Conservation (phyloP, 1,140 invertebrate genomes). For the Drosophila ohnishii region DNA sequence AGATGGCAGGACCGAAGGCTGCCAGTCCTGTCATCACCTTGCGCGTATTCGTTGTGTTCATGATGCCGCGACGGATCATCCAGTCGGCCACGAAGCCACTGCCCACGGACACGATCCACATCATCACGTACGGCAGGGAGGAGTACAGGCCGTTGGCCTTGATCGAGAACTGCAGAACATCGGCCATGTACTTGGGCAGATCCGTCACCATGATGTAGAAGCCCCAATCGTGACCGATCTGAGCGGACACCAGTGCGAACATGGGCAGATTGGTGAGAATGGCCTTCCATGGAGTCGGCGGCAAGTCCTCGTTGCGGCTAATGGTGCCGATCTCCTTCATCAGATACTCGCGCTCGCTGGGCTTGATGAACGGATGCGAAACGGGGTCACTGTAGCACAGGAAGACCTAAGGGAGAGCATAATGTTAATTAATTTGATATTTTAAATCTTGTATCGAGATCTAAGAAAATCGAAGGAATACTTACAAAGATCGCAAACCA, state of each 20-base stretch:
- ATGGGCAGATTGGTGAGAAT: constrained; percentile 90
- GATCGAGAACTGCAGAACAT: constrained; percentile 93
- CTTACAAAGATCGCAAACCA: constrained; percentile 90
- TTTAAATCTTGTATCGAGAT: not conserved
- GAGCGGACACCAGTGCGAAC: constrained; percentile 89
- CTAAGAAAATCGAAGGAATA: constrained; percentile 9
- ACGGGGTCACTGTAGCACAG: constrained; percentile 91
- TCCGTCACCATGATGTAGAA: constrained; percentile 97
- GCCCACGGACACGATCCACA: constrained; percentile 89
- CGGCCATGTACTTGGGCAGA: constrained; percentile 95
- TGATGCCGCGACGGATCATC: constrained; percentile 85
- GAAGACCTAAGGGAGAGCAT: constrained; percentile 78
- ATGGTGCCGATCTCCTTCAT: constrained; percentile 85
- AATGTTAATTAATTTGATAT: not conserved
- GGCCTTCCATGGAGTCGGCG: constrained; percentile 88
- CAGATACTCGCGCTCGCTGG: constrained; percentile 90
- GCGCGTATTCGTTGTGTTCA: constrained; percentile 86
- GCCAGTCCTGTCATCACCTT: constrained; percentile 90
- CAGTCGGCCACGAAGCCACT: constrained; percentile 88
- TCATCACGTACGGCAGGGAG: constrained; percentile 88
- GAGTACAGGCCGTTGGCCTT: constrained; percentile 88
- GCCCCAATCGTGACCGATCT: constrained; percentile 95
- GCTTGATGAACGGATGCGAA: constrained; percentile 92
- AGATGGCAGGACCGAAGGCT: constrained; percentile 89
- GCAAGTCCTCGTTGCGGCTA: constrained; percentile 84